phyloP scores from a whole-genome alignment of 2,888 invertebrate genomes.

The Pogonocherus hispidulus region DNA sequence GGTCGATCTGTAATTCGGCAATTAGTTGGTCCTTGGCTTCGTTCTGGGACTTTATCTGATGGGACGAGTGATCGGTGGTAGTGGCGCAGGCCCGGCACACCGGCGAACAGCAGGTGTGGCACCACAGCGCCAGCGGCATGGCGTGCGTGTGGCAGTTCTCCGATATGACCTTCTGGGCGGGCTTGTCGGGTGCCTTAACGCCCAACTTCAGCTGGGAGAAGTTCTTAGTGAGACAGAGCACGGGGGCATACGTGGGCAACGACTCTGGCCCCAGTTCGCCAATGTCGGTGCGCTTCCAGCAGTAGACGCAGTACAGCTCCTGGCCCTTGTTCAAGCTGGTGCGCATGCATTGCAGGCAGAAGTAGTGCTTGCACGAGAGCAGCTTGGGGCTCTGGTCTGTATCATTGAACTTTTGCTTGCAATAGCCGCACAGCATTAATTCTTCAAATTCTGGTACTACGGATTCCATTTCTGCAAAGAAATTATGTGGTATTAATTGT shows the following conservation, averaged over 20 bases:
- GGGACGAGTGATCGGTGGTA: slow-evolving; percentile 76
- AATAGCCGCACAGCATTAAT: slow-evolving; percentile 81
- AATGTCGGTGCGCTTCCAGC: slow-evolving; percentile 81
- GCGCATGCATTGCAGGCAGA: slow-evolving; percentile 82
- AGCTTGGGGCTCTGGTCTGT: slow-evolving; percentile 80
- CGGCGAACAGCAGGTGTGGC: slow-evolving; percentile 75
- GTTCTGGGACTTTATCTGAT: slow-evolving; percentile 77
- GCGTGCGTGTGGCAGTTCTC: slow-evolving; percentile 81
- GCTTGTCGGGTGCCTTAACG: slow-evolving; percentile 58
- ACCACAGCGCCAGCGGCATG: slow-evolving; percentile 81
- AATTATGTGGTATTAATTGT: background rate
- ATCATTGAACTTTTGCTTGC: slow-evolving; percentile 83
- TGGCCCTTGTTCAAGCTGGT: slow-evolving; percentile 77
- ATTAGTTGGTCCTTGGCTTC: slow-evolving; percentile 66
- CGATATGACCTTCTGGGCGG: slow-evolving; percentile 62
- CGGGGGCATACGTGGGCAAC: slow-evolving; percentile 78
- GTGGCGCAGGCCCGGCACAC: slow-evolving; percentile 79
- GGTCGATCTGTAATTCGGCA: slow-evolving; percentile 78
- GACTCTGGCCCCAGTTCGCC: slow-evolving; percentile 78
- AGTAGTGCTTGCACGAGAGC: slow-evolving; percentile 83
- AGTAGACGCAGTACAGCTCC: slow-evolving; percentile 80
- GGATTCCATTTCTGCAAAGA: slow-evolving; percentile 56
- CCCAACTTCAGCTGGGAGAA: slow-evolving; percentile 74
- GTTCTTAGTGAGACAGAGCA: slow-evolving; percentile 77
- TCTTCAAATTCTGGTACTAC: slow-evolving; percentile 80